These are phyloP conservation scores for Fundulus diaphanus DNA, from an alignment of 2,797 vertebrate genomes.

Conservation along the genomic window DNA sequence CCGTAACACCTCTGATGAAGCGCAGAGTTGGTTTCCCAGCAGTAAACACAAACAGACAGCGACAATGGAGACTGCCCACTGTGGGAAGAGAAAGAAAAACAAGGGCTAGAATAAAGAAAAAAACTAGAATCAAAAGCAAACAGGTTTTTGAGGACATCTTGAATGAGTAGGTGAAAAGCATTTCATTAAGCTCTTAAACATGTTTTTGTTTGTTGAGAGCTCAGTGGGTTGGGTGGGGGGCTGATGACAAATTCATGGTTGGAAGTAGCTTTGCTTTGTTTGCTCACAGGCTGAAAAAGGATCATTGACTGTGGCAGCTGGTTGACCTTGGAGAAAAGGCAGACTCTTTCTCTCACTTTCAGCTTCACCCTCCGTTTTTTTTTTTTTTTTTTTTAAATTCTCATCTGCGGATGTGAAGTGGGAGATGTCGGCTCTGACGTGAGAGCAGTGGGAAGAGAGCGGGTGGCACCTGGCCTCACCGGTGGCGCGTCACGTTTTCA, in stretches of 20 bases:
- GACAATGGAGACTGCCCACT: constrained; percentile 23
- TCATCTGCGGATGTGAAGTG: constrained; percentile 40
- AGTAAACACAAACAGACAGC: constrained; percentile 62
- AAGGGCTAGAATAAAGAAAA: not conserved
- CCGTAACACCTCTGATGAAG: constrained; percentile 53
- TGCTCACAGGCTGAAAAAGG: constrained; percentile 60
- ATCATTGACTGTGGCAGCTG: constrained; percentile 65
- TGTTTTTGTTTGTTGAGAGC: constrained; percentile 9
- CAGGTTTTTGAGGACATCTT: constrained; percentile 34
- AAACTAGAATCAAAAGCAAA: constrained; percentile 18
- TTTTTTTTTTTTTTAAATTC: not conserved
- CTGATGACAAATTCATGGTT: constrained; percentile 37
- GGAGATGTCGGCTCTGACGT: constrained; percentile 50
- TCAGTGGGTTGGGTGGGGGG: constrained; percentile 6
- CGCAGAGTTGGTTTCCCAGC: constrained; percentile 40
- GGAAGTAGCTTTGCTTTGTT: constrained; percentile 56
- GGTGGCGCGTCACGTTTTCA: constrained; percentile 1
- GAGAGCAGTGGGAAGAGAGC: constrained; percentile 23
- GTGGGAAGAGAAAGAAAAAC: constrained; percentile 5
- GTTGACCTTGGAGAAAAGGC: constrained; percentile 68
- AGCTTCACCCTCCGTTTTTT: constrained; percentile 38
- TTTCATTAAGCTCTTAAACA: constrained; percentile 35
- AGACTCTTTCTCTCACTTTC: constrained; percentile 63
- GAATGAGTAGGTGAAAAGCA: constrained; percentile 43
- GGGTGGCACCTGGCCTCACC: constrained; percentile 42